Percentiles rank a stretch among this genome's conserved stretches.
These are phyloP conservation scores for Drosophila recens DNA, from an alignment of 2,888 invertebrate genomes.

Conservation along the genomic window DNA sequence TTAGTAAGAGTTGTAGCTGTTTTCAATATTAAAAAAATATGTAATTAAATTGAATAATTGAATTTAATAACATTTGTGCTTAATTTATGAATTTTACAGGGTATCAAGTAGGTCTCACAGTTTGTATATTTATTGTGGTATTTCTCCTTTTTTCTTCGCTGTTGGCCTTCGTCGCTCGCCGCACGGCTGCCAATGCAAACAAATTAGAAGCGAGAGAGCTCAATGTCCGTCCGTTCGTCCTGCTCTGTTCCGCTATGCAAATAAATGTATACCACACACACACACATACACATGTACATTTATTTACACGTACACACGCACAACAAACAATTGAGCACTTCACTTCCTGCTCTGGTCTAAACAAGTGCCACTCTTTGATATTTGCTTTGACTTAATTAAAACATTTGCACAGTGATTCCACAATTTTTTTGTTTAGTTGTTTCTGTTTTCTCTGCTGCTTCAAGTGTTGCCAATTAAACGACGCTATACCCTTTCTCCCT, in stretches of 20 bases:
- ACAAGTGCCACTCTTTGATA: conserved; percentile 74
- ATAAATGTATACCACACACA: conserved; percentile 58
- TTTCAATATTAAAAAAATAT: too few species aligned
- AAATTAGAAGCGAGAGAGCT: conserved; percentile 71
- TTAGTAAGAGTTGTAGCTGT: too few species aligned
- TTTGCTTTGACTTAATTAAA: conserved; percentile 83
- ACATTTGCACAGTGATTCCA: conserved; percentile 75
- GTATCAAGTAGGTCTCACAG: conserved; percentile 13
- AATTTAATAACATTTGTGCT: too few species aligned
- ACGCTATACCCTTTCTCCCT: conserved; percentile 6
- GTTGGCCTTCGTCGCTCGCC: conserved; percentile 51
- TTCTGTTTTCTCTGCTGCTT: conserved; percentile 17
- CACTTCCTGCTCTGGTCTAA: conserved; percentile 62
- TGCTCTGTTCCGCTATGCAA: conserved; percentile 68
- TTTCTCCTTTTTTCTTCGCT: conserved; percentile 17
- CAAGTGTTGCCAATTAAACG: conserved; percentile 70
- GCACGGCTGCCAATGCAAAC: conserved; percentile 69
- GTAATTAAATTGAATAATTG: too few species aligned
- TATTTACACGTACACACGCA: conserved; percentile 23
- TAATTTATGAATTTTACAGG: too few species aligned
- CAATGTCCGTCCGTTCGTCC: conserved; percentile 47
- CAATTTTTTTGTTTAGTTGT: conserved; percentile 35
- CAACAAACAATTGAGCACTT: conserved; percentile 64
- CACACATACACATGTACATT: conserved; percentile 38
- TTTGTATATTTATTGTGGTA: background rate